These are phyloP conservation scores for Drosophila obscura DNA, from an alignment of 1,140 invertebrate species.

Conservation along the genomic window DNA sequence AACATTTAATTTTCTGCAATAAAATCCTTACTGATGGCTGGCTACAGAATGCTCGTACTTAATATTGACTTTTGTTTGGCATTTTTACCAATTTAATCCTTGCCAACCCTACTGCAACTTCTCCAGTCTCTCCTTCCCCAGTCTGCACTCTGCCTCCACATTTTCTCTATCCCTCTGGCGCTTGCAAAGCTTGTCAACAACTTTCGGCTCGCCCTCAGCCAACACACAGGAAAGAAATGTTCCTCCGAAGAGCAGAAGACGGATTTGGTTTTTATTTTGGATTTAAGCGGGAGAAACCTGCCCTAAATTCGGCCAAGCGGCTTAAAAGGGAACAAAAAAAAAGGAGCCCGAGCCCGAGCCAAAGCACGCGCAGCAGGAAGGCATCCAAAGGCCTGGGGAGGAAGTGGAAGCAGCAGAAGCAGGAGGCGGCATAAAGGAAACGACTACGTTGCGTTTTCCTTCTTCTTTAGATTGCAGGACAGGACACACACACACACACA, in stretches of 20 bases:
- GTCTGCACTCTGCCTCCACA: conserved; percentile 2
- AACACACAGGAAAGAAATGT: conserved; percentile 20
- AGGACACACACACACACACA: conserved; percentile 15
- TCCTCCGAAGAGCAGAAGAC: conserved; percentile 34
- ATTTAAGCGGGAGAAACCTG: conserved; percentile 63
- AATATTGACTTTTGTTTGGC: too few relatives aligned
- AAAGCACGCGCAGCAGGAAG: conserved; percentile 50
- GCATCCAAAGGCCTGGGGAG: conserved; percentile 18
- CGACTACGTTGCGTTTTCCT: conserved; percentile 71
- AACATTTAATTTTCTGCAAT: too few relatives aligned
- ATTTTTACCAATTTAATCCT: too few relatives aligned
- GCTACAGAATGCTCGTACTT: too few relatives aligned
- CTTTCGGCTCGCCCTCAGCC: conserved; percentile 32
- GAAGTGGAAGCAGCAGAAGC: conserved; percentile 33
- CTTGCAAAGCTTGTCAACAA: conserved; percentile 48
- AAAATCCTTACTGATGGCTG: too few relatives aligned
- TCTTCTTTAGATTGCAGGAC: conserved; percentile 3
- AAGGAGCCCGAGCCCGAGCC: conserved; percentile 22
- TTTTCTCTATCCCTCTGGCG: conserved; percentile 23
- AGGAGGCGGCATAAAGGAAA: conserved; percentile 50
- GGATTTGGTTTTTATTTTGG: conserved; percentile 36
- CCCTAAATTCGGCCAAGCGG: conserved; percentile 78
- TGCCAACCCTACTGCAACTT: too few relatives aligned
- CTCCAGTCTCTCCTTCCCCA: conserved; percentile 21
- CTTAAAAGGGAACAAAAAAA: conserved; percentile 55